A percentile compares a stretch with the other conserved stretches of the same genome.
Evolutionary conservation across 2,797 vertebrate genomes (phyloP).

Genomic region (Otolemur crassicaudatus): DNA sequence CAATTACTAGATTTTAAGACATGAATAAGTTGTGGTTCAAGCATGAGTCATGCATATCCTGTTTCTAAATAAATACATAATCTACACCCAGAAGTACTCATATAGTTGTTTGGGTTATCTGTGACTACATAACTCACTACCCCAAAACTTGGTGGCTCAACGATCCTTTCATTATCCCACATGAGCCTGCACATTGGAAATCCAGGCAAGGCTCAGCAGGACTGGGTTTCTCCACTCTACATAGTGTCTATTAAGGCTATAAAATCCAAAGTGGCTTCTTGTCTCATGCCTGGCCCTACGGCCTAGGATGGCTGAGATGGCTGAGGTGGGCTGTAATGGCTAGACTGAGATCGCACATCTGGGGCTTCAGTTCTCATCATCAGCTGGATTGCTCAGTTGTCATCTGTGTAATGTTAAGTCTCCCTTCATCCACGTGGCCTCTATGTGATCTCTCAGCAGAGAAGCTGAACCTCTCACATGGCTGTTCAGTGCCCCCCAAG

Average conservation of each 20-base stretch:
- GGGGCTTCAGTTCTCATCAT: neutral
- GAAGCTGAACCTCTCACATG: neutral
- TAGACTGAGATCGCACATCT: neutral
- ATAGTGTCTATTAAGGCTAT: neutral
- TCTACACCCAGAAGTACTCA: neutral
- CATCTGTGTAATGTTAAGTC: neutral
- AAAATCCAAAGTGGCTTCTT: neutral
- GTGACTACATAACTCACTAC: neutral
- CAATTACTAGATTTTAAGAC: slow-evolving; percentile 63
- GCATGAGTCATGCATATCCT: slow-evolving; percentile 47
- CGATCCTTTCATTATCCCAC: neutral
- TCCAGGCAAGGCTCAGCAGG: neutral
- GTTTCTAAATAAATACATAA: slow-evolving; percentile 40
- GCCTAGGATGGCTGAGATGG: neutral
- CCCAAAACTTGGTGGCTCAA: neutral
- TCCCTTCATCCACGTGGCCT: neutral
- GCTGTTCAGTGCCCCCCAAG: neutral
- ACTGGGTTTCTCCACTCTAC: neutral
- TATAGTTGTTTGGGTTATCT: slow-evolving; percentile 23
- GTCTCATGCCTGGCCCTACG: neutral
- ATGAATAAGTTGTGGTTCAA: slow-evolving; percentile 39
- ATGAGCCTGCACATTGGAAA: neutral
- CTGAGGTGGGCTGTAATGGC: neutral
- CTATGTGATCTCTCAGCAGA: neutral
- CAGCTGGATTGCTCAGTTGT: neutral